Conservation (phyloP, 2,113 vertebrate species). For the Pteropus alecto region DNA sequence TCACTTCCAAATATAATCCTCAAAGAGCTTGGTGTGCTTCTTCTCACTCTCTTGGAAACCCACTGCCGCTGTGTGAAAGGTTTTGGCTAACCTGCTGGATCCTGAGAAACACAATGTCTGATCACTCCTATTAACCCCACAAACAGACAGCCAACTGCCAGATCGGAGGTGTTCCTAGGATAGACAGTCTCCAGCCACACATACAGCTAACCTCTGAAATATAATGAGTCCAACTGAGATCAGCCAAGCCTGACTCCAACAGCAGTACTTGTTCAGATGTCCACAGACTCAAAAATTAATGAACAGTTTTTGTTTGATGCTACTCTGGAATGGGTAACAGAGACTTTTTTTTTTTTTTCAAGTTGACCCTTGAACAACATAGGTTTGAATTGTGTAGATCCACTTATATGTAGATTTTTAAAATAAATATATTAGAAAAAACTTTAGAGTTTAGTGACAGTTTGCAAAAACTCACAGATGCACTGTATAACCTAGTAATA, state of each 20-base stretch:
- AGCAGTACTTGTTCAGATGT: background rate
- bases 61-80: background rate
- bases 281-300: background rate
- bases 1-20: background rate
- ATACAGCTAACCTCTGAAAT: background rate
- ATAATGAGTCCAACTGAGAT: background rate
- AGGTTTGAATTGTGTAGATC: background rate
- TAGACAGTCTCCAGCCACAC: background rate
- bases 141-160: background rate
- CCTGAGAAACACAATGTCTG: background rate
- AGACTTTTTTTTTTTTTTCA: background rate
- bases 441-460: background rate
- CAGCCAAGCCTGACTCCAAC: background rate
- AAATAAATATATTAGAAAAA: background rate
- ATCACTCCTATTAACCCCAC: background rate
- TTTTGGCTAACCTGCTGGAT: background rate
- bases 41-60: background rate
- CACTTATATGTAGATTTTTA: background rate
- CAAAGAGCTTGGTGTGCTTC: background rate
- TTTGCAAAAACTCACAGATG: background rate
- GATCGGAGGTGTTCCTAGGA: background rate
- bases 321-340: background rate
- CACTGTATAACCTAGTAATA: background rate
- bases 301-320: background rate
- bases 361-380: background rate